Base-by-base conservation (phyloP, 2,113 vertebrate species). In the Colossoma macropomum region DNA sequence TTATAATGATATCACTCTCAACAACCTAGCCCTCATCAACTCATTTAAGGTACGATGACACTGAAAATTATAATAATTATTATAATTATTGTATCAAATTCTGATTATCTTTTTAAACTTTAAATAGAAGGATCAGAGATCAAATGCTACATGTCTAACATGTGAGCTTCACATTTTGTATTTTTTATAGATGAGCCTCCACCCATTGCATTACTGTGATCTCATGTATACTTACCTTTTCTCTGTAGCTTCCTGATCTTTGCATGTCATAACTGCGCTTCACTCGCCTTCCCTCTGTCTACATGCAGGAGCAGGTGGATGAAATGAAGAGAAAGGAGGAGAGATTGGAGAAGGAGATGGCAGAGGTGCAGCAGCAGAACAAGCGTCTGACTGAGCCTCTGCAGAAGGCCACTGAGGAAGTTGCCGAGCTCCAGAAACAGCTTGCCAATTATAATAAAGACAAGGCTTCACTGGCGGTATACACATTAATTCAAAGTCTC, bases 1-100 rank as follows among this genome's bases (percentile, higher is more conserved):
- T 87, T 96, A 96, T 89, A 95, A 92, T 0, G 91, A 96, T 5
- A 93, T 92, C 78, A 96, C 94, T 0, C 86, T 94, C 34, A 93
- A 96, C 87, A 94, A 92, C 68, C 82, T 97, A 87, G 87, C 93
- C 0, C 85, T 93, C 21, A 96, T 95, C 91, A 95, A 79, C 72
- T 80, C 88, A 8, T 93, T 97, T 78, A 95, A 97, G 96, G 97
- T 98, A 88, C 63, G n/a, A 11, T 0, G 9, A 41, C 6, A 2
- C 21, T 25, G 65, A 19, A 34, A 16, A 21, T 34, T 69, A 56
- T 9, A 1, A 1, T n/a, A n/a, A n/a, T n/a, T n/a, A n/a, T n/a
- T n/a, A n/a, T n/a, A n/a, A n/a, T n/a, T n/a, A n/a, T 45, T 11
- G 9, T 45, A 11, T 45, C 10, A 45, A 45, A 45, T 45, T 9